phyloP scores from a whole-genome alignment of 1,140 invertebrate genomes.

The Trachelipus rathkii region DNA sequence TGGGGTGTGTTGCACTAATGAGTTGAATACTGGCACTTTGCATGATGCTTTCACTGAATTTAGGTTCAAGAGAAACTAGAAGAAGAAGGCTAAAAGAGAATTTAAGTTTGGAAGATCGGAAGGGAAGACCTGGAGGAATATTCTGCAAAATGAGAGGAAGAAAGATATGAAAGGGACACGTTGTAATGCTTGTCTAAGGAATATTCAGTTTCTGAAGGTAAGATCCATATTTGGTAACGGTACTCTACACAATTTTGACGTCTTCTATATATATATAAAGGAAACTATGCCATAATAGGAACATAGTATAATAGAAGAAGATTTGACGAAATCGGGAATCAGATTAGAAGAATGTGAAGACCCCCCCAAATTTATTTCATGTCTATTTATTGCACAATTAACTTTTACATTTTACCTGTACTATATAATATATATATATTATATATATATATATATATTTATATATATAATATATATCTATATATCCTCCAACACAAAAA shows the following conservation, averaged over 20 bases:
- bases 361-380: background rate
- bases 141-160: background rate
- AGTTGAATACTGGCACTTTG: slow-evolving; percentile 3
- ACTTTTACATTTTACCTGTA: background rate
- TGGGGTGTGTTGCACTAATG: slow-evolving; percentile 11
- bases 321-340: background rate
- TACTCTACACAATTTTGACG: background rate
- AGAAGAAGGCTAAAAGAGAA: background rate
- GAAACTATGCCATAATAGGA: background rate
- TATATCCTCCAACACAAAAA: no score
- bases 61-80: background rate
- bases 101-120: background rate
- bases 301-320: slow-evolving; percentile 3
- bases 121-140: background rate
- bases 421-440: background rate
- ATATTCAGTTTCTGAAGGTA: no score
- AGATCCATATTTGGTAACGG: no score
- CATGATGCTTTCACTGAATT: slow-evolving; percentile 12
- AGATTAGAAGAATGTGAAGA: slow-evolving; percentile 1
- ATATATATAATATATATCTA: background rate
- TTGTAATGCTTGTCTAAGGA: background rate
- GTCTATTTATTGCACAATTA: slow-evolving; percentile 6
- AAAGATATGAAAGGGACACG: background rate
- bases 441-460: slow-evolving; percentile 2
- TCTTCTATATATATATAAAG: background rate